These are phyloP conservation scores for Scaptomyza flava DNA, from an alignment of 2,888 invertebrate genomes.

Conservation along the genomic window DNA sequence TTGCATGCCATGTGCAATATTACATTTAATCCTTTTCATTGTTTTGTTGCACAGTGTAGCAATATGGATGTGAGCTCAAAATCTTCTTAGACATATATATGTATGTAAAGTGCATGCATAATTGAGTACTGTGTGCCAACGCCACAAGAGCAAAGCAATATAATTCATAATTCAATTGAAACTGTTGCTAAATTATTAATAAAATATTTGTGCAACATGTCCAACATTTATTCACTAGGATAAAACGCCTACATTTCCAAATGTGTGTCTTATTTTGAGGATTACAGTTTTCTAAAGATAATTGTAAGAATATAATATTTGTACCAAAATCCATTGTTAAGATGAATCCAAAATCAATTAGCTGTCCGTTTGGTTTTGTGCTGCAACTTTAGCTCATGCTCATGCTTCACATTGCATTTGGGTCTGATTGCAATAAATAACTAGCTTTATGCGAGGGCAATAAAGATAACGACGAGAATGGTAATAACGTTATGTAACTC, in stretches of 20 bases:
- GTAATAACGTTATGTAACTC: too few relatives aligned
- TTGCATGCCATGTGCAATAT: background rate
- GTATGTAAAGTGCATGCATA: slow-evolving; percentile 43
- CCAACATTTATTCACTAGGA: slow-evolving; percentile 1
- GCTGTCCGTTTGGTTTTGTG: too few relatives aligned
- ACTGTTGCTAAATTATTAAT: slow-evolving; percentile 61
- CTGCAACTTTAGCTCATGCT: slow-evolving; percentile 17
- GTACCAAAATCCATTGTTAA: too few relatives aligned
- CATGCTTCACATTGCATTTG: background rate
- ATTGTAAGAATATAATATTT: too few relatives aligned
- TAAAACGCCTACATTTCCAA: background rate
- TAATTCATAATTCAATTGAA: slow-evolving; percentile 72
- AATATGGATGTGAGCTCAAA: background rate
- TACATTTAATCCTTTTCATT: background rate
- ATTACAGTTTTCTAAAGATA: background rate
- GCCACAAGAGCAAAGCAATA: slow-evolving; percentile 19
- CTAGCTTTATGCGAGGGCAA: too few relatives aligned
- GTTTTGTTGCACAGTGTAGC: slow-evolving; percentile 26
- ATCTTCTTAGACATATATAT: slow-evolving; percentile 23
- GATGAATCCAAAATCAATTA: too few relatives aligned
- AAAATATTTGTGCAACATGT: slow-evolving; percentile 56
- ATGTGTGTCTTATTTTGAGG: slow-evolving; percentile 5
- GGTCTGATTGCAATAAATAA: too few relatives aligned
- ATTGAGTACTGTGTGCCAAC: slow-evolving; percentile 40
- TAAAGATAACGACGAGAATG: too few relatives aligned